Conservation (phyloP, 1,140 invertebrate species). For the Drosophila littoralis region DNA sequence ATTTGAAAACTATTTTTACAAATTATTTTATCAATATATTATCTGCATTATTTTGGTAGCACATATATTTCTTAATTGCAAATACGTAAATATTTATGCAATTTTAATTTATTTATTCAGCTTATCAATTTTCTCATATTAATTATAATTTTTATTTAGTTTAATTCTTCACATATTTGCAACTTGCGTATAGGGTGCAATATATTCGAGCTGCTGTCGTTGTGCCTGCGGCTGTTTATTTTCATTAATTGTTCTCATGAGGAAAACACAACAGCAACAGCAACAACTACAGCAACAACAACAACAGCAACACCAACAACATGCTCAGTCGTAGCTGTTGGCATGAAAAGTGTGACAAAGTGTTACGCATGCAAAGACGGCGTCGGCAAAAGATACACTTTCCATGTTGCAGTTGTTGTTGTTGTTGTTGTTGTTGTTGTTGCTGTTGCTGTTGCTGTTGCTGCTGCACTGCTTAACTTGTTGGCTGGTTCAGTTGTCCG, state of each 20-base stretch:
- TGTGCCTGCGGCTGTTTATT: constrained; percentile 78
- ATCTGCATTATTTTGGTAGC: too few relatives aligned
- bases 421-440: constrained; percentile 27
- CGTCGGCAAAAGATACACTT: constrained; percentile 78
- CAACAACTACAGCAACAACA: constrained; percentile 34
- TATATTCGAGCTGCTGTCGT: constrained; percentile 3
- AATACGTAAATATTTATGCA: too few relatives aligned
- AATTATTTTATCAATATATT: too few relatives aligned
- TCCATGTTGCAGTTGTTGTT: constrained; percentile 55
- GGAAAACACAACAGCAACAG: constrained; percentile 62
- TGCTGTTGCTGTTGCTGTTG: constrained; percentile 45
- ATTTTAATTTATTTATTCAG: neutral
- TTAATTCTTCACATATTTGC: neutral
- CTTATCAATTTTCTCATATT: neutral
- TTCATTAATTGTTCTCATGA: constrained; percentile 83
- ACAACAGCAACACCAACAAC: constrained; percentile 46
- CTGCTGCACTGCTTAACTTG: constrained; percentile 61
- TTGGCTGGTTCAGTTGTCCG: constrained; percentile 48
- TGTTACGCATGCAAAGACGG: constrained; percentile 78
- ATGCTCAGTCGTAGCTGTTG: constrained; percentile 58
- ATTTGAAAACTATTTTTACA: too few relatives aligned
- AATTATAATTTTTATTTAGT: neutral
- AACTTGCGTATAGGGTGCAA: constrained; percentile 12
- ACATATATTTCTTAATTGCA: too few relatives aligned
- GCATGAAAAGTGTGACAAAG: constrained; percentile 83